These are phyloP conservation scores for Platichthys flesus DNA, from an alignment of 2,113 vertebrate genomes.

Conservation along the genomic window DNA sequence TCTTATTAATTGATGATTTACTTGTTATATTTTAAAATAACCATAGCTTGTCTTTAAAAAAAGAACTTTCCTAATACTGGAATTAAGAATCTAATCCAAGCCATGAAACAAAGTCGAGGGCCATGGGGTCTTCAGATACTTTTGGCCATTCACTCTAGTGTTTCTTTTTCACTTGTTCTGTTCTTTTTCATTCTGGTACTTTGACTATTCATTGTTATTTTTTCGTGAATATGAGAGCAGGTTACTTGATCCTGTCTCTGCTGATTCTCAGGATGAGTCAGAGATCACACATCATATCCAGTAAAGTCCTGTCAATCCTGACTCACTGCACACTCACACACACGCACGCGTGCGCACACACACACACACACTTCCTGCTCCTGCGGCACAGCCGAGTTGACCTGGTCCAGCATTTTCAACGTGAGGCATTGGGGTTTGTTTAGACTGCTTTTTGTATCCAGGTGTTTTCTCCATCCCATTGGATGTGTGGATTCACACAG, in stretches of 20 bases:
- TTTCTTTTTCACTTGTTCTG: neutral
- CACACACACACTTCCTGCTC: constrained; percentile 8
- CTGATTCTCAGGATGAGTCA: neutral
- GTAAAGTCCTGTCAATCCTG: constrained; percentile 1
- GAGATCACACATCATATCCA: constrained; percentile 9
- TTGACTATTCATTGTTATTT: neutral
- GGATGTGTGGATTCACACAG: constrained; percentile 28
- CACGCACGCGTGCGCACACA: neutral
- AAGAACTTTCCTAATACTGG: too few relatives aligned
- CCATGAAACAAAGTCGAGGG: too few relatives aligned
- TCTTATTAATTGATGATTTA: too few relatives aligned
- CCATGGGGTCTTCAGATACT: too few relatives aligned
- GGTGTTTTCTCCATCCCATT: constrained; percentile 74
- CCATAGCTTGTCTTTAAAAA: too few relatives aligned
- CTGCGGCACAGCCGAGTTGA: constrained; percentile 10
- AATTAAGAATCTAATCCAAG: too few relatives aligned
- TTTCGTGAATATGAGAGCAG: neutral
- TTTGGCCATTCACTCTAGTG: too few relatives aligned
- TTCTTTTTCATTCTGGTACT: neutral
- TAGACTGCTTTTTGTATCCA: constrained; percentile 54
- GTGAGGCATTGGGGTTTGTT: constrained; percentile 43
- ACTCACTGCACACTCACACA: neutral
- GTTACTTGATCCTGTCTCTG: neutral
- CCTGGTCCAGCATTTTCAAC: constrained; percentile 39
- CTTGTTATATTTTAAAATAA: too few relatives aligned